Percentiles rank a stretch among this genome's conserved stretches.
phyloP scores from a whole-genome alignment of 2,797 vertebrate genomes.

The Clarias laeviceps region DNA sequence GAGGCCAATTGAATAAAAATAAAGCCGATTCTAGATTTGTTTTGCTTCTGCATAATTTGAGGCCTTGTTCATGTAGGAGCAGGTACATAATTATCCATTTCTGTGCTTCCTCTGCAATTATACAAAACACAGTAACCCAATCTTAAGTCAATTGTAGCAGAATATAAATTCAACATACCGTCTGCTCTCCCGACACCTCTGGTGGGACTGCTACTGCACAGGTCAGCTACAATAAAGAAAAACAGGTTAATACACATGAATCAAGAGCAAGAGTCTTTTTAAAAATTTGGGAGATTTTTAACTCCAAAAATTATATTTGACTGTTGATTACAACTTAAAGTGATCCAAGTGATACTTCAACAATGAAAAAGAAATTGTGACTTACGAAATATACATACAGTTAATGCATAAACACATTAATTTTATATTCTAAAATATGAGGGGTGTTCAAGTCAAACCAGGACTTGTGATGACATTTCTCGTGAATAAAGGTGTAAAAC shows the following conservation, averaged over 20 bases:
- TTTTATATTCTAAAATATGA: too few relatives aligned
- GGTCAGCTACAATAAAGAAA: slow-evolving; percentile 68
- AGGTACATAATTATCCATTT: background rate
- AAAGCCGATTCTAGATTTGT: background rate
- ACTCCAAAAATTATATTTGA: background rate
- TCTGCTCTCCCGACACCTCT: slow-evolving; percentile 75
- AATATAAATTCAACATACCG: slow-evolving; percentile 64
- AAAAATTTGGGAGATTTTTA: too few relatives aligned
- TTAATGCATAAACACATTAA: background rate
- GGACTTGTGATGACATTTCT: too few relatives aligned
- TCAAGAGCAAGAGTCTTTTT: too few relatives aligned
- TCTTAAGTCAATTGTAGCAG: slow-evolving; percentile 26
- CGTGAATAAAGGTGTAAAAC: too few relatives aligned
- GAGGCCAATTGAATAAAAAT: background rate
- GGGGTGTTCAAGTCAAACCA: too few relatives aligned
- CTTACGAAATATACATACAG: background rate
- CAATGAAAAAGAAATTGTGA: background rate
- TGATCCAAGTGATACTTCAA: background rate
- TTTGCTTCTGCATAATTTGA: background rate
- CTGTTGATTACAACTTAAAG: background rate
- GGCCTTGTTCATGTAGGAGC: background rate
- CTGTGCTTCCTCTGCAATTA: background rate
- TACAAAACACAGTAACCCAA: background rate
- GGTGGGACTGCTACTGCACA: slow-evolving; percentile 76
- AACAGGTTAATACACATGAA: background rate